Conservation (phyloP, 2,113 vertebrate species). For the Ailurus styani region DNA sequence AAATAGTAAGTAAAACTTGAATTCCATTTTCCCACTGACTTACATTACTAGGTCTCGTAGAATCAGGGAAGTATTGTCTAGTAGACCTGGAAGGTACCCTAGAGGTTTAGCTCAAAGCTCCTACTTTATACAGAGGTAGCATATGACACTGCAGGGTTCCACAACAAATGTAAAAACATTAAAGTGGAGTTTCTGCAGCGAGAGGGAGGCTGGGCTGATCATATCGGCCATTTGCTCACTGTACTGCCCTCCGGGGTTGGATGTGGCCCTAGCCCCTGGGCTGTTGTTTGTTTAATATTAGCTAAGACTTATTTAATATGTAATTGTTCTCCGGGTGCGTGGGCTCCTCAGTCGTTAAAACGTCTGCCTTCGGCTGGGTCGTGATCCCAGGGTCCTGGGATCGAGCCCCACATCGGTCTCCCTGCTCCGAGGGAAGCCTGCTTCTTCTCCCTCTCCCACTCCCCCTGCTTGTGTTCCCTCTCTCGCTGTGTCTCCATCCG, state of each 20-base stretch:
- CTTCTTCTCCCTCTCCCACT: no score
- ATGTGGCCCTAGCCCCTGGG: no score
- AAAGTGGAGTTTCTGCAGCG: neutral
- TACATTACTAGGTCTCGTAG: neutral
- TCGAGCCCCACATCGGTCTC: no score
- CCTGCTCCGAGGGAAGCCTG: no score
- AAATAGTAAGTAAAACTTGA: constrained; percentile 17
- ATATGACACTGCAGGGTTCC: neutral
- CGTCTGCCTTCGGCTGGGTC: no score
- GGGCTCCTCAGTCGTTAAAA: no score
- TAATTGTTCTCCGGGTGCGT: no score
- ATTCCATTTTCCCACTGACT: neutral
- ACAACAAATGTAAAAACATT: neutral
- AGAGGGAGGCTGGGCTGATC: no score
- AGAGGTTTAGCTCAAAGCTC: neutral
- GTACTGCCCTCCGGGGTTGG: fast-evolving
- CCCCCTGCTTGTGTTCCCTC: no score
- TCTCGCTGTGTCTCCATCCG: no score
- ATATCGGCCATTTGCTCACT: neutral
- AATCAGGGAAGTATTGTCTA: neutral
- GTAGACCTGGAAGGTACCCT: neutral
- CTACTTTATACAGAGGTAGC: neutral
- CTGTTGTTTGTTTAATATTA: neutral
- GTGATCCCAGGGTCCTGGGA: no score
- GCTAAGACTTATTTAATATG: neutral